These are phyloP conservation scores for Helostoma temminkii DNA, from an alignment of 2,797 vertebrate genomes.

Conservation along the genomic window DNA sequence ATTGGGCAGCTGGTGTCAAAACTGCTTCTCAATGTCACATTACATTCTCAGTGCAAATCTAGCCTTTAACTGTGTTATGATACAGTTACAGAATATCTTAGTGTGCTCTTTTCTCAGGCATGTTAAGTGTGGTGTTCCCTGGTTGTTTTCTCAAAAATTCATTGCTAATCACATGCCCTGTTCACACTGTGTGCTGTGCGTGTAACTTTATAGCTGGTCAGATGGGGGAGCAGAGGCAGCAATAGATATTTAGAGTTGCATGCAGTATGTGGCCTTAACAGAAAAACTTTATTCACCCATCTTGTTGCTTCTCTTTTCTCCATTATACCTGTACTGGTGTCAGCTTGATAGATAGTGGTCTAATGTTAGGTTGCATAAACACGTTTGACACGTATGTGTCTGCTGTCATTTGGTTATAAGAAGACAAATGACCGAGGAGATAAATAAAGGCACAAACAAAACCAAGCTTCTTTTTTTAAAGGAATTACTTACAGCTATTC, in stretches of 20 bases:
- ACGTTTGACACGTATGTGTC: conserved; percentile 21
- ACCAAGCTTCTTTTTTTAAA: conserved; percentile 1
- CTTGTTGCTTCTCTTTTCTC: conserved; percentile 25
- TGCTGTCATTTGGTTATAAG: conserved; percentile 21
- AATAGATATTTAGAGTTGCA: conserved; percentile 3
- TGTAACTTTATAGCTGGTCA: conserved; percentile 4
- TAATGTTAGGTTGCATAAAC: conserved; percentile 33
- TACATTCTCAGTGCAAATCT: too few species aligned
- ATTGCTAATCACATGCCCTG: conserved; percentile 2
- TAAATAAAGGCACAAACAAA: conserved; percentile 28
- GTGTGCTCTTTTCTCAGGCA: conserved; percentile 2
- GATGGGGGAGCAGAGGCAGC: conserved; percentile 7
- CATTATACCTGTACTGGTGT: conserved; percentile 10
- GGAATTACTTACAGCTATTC: not conserved
- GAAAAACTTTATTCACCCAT: not conserved
- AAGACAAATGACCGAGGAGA: conserved; percentile 56
- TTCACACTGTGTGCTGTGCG: conserved; percentile 12
- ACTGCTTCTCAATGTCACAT: too few species aligned
- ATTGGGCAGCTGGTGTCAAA: too few species aligned
- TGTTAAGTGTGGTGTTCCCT: conserved; percentile 14
- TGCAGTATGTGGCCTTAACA: not conserved
- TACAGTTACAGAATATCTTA: too few species aligned
- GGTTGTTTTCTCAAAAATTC: conserved; percentile 15
- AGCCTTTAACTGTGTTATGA: too few species aligned
- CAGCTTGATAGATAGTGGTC: conserved; percentile 41